phyloP scores from a whole-genome alignment of 2,888 invertebrate species.

The Tigriopus californicus region DNA sequence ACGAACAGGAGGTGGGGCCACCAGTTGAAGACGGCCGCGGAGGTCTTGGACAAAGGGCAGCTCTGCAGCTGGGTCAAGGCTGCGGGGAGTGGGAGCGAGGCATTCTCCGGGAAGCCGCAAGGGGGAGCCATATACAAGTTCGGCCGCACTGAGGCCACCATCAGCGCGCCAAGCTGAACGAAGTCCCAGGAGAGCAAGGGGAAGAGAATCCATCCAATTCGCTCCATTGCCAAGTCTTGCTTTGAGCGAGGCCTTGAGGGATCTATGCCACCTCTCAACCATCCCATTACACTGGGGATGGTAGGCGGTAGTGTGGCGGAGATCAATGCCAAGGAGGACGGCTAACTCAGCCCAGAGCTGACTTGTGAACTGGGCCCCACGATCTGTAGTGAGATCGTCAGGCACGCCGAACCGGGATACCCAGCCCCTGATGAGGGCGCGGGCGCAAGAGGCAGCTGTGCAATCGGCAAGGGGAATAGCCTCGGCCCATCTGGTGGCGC shows the following conservation, averaged over 20 bases:
- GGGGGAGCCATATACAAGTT: too few species aligned
- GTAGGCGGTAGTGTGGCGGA: not conserved
- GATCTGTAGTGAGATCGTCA: not conserved
- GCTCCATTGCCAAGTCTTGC: conserved; percentile 16
- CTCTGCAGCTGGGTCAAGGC: too few species aligned
- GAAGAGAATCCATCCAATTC: too few species aligned
- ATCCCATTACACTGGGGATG: not conserved
- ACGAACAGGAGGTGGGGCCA: too few species aligned
- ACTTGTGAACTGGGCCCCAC: not conserved
- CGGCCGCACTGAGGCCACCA: too few species aligned
- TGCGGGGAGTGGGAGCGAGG: too few species aligned
- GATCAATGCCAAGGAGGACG: not conserved
- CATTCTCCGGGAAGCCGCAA: too few species aligned
- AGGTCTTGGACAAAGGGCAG: too few species aligned
- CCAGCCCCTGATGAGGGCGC: conserved; percentile 1
- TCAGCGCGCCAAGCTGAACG: too few species aligned
- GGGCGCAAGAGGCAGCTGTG: conserved; percentile 23
- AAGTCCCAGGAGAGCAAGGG: too few species aligned
- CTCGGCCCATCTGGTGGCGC: conserved; percentile 5
- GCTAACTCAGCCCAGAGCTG: not conserved
- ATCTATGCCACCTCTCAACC: not conserved
- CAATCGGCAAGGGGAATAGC: not conserved
- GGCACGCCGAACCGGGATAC: not conserved
- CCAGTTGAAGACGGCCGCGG: too few species aligned
- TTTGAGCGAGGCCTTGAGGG: not conserved